Evolutionary conservation across 64 coral and sea anemone genomes (phyloP), one percentile per base, ranked within the genome.

Genomic region (Montipora sp.): DNA sequence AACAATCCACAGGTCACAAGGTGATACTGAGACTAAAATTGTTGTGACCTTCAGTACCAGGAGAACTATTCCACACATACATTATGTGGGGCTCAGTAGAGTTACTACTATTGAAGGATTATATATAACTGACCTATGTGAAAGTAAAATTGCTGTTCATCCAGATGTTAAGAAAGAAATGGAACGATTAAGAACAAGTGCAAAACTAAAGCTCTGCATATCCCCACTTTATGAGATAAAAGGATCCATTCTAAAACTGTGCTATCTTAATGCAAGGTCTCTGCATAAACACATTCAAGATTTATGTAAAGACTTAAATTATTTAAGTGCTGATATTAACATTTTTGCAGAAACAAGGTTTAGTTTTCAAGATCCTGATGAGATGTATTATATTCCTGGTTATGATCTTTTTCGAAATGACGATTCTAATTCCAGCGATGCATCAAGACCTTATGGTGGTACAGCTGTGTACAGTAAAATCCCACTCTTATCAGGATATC

Each of bases 281-380:
- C 7, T 79, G 14, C 18, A 79, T 11, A 79, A 53, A 79, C 77
- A 79, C 19, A 50, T 79, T 20, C 5, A 50, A n/a, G 77, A 79
- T 55, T 51, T 73, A 44, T 51, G 69, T 24, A 59, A 75, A 77
- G 81, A 92, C 81, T 45, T 92, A 5, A 78, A 87, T 21, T 92
- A 75, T 43, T 92, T 9, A 51, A 75, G 16, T 44, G 23, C 50
- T 48, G 20, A 91, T 20, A 24, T 92, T 51, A 24, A 12, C 51
- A n/a, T 92, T 66, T 92, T 92, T 78, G 47, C 90, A 55, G 90
- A 92, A 78, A 92, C 90, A 78, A 75, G 90, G 68, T 77, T 92
- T 60, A 45, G 55, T 65, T 16, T 44, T 46, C 57, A 21, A 20
- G 81, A 92, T 48, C 27, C 19, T 15, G 51, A 86, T 84, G 53